phyloP scores from a whole-genome alignment of 2,797 vertebrate genomes.

The Propithecus deckenii region DNA sequence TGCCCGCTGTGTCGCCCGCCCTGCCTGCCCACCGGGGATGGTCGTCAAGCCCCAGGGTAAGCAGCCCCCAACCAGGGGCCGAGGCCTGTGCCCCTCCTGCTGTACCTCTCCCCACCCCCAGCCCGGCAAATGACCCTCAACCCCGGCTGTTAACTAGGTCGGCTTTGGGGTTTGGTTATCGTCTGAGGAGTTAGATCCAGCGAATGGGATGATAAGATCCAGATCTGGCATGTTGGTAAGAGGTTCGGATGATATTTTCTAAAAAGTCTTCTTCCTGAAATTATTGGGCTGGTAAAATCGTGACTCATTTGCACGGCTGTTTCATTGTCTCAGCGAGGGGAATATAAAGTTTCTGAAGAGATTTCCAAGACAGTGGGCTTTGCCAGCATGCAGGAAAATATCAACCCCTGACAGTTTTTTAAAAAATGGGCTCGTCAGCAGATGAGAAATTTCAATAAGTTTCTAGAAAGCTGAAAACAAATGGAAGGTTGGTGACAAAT shows the following conservation, averaged over 20 bases:
- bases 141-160: background rate
- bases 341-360: background rate
- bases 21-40: conserved; percentile 47
- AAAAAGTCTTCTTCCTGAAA: background rate
- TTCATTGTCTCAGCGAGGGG: background rate
- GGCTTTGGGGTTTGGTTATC: background rate
- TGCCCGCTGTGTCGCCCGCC: conserved; percentile 18
- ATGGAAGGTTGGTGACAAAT: background rate
- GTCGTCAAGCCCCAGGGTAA: conserved; percentile 73
- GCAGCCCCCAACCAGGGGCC: background rate
- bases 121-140: background rate
- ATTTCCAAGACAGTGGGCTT: background rate
- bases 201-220: background rate
- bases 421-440: background rate
- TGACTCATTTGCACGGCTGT: background rate
- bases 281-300: background rate
- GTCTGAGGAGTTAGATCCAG: background rate
- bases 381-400: background rate
- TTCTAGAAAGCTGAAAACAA: background rate
- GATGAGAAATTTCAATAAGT: background rate
- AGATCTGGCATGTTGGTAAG: background rate
- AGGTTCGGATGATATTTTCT: background rate
- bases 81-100: background rate
- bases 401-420: background rate
- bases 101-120: too few relatives aligned